Evolutionary conservation across 2,113 vertebrate species (phyloP).

Genomic region (Zosterops hypoxanthus): DNA sequence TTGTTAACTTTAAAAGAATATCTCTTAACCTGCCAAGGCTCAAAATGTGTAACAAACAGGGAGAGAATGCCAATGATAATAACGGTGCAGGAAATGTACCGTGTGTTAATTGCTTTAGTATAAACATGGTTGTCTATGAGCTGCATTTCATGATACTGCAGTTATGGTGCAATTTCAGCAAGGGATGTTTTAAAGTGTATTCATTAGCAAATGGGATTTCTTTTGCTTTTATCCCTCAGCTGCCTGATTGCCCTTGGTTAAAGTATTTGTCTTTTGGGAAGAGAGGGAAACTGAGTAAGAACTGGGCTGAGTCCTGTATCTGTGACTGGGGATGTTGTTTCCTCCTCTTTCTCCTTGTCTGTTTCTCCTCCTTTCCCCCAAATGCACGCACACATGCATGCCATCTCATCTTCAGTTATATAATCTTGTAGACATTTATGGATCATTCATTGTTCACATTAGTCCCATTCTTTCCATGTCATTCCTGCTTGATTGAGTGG

Average conservation of each 20-base stretch:
- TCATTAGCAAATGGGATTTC: background rate
- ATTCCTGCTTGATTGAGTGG: background rate
- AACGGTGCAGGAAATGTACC: slow-evolving; percentile 7
- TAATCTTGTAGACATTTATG: slow-evolving; percentile 36
- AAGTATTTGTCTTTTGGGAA: background rate
- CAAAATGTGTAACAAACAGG: background rate
- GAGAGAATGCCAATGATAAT: background rate
- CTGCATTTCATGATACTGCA: background rate
- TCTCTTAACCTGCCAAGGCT: slow-evolving; percentile 8
- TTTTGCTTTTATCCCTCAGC: background rate
- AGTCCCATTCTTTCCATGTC: slow-evolving; percentile 18
- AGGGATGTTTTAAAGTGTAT: background rate
- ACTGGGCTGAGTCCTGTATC: background rate
- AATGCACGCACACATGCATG: background rate
- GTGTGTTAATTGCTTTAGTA: slow-evolving; percentile 31
- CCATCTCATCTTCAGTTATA: background rate
- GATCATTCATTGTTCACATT: slow-evolving; percentile 16
- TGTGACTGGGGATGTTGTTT: background rate
- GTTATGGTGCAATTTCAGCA: background rate
- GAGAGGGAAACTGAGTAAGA: background rate
- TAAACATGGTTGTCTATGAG: slow-evolving; percentile 35
- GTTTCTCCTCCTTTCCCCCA: background rate
- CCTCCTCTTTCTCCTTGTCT: background rate
- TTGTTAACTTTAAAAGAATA: background rate
- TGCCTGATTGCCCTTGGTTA: background rate